These are phyloP conservation scores for Malthinus seriepunctatus DNA, from an alignment of 2,888 invertebrate genomes.

Conservation along the genomic window DNA sequence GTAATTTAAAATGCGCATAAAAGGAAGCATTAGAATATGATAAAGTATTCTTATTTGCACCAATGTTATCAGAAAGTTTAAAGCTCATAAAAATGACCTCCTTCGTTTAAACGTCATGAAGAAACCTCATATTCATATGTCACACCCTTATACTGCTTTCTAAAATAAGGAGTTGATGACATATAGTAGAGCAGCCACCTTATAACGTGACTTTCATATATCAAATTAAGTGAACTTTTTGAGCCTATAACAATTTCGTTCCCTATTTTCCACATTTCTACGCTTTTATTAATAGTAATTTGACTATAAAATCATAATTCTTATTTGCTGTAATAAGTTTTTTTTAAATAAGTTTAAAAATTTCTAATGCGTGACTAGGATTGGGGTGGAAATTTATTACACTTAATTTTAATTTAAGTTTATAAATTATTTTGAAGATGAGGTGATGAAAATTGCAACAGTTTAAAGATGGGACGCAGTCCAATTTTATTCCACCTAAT, in stretches of 20 bases:
- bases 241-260: slow-evolving; percentile 27
- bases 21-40: too few species aligned
- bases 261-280: slow-evolving; percentile 25
- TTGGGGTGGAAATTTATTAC: too few species aligned
- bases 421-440: too few species aligned
- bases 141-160: slow-evolving; percentile 36
- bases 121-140: slow-evolving; percentile 46
- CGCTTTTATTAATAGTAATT: slow-evolving; percentile 28
- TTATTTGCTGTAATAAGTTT: neutral
- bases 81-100: slow-evolving; percentile 43
- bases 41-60: too few species aligned
- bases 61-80: too few species aligned
- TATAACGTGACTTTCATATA: slow-evolving; percentile 43
- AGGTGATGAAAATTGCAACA: too few species aligned
- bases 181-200: slow-evolving; percentile 42
- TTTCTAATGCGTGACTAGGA: too few species aligned
- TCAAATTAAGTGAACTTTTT: slow-evolving; percentile 44
- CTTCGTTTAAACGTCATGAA: slow-evolving; percentile 40
- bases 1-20: too few species aligned
- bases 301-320: slow-evolving; percentile 19
- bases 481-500: too few species aligned
- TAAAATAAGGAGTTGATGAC: slow-evolving; percentile 44
- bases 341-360: too few species aligned
- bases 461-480: too few species aligned
- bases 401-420: neutral